These are phyloP conservation scores for Ommatoiulus sabulosus DNA, from an alignment of 2,888 invertebrate genomes.

Conservation along the genomic window DNA sequence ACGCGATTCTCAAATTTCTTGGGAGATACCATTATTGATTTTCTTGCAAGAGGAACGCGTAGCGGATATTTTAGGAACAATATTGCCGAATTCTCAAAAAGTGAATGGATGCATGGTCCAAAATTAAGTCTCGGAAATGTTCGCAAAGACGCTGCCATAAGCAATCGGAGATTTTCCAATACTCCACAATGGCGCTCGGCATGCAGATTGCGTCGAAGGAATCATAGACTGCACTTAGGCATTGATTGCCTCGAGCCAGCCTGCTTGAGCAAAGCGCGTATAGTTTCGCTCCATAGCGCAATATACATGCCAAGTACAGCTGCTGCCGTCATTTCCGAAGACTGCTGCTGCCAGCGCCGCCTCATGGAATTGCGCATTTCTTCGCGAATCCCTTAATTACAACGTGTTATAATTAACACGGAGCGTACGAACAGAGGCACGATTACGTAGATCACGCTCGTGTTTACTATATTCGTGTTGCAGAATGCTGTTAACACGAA, in stretches of 20 bases:
- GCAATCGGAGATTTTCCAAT: background rate
- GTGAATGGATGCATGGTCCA: background rate
- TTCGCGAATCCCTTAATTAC: slow-evolving; percentile 14
- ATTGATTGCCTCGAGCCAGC: background rate
- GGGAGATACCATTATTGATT: no score
- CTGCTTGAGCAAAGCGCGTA: background rate
- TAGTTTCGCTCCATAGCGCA: background rate
- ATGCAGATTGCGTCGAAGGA: background rate
- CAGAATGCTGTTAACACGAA: slow-evolving; percentile 9
- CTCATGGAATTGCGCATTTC: slow-evolving; percentile 27
- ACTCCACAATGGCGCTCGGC: background rate
- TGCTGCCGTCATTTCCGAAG: slow-evolving; percentile 2
- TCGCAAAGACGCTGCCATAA: background rate
- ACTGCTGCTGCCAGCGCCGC: slow-evolving; percentile 36
- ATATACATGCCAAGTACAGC: slow-evolving; percentile 35
- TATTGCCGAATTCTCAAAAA: no score
- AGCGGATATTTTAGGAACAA: no score
- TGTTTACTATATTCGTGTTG: background rate
- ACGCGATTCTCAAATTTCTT: no score
- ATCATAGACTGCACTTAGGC: background rate
- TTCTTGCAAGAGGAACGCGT: no score
- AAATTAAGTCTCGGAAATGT: background rate
- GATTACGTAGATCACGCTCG: slow-evolving; percentile 28
- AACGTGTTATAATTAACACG: slow-evolving; percentile 36
- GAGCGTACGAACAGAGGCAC: background rate